These are phyloP conservation scores for Andrena camellia DNA, from an alignment of 2,888 invertebrate genomes.

Conservation along the genomic window DNA sequence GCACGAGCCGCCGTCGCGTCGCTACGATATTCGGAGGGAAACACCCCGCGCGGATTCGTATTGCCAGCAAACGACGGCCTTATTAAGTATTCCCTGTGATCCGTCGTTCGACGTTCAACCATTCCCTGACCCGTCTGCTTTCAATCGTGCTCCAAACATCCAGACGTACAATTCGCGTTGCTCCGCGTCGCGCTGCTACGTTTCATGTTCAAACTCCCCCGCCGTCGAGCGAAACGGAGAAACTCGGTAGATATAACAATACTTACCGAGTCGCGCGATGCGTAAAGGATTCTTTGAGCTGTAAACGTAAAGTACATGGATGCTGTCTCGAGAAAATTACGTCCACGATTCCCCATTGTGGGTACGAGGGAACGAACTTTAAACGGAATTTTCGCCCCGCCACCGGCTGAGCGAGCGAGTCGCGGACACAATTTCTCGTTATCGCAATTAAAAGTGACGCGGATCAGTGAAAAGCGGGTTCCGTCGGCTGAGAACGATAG, in stretches of 20 bases:
- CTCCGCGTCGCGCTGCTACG: neutral
- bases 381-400: neutral
- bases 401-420: neutral
- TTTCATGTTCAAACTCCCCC: neutral
- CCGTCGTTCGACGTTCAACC: constrained; percentile 62
- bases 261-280: neutral
- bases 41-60: constrained; percentile 73
- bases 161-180: neutral
- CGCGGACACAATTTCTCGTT: constrained; percentile 17
- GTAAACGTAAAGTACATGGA: neutral
- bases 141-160: constrained; percentile 40
- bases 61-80: constrained; percentile 74
- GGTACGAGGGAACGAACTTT: neutral
- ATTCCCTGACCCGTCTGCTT: constrained; percentile 14
- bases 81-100: constrained; percentile 84
- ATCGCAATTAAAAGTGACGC: constrained; percentile 43
- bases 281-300: neutral
- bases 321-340: neutral
- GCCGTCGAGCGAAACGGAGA: neutral
- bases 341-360: constrained; percentile 3
- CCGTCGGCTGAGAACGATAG: constrained; percentile 39
- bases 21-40: constrained; percentile 81
- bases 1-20: constrained; percentile 59
- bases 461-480: constrained; percentile 47
- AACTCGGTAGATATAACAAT: neutral